Evolutionary conservation across 2,888 invertebrate species (phyloP).

Genomic region (Chalcis sispes): DNA sequence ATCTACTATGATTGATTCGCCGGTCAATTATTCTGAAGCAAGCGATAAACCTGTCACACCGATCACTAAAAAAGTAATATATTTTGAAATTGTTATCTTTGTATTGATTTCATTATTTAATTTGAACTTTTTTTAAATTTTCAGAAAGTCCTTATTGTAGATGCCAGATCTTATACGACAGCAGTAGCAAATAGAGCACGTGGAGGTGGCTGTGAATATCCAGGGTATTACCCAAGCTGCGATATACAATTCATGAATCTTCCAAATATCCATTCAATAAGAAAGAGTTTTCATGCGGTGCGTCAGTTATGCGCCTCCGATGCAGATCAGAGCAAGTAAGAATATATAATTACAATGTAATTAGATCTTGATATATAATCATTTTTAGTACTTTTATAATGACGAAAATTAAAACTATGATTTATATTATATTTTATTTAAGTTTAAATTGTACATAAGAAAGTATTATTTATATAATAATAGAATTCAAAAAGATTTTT

Average conservation of each 20-base stretch:
- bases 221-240: conserved; percentile 95
- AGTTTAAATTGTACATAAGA: too few species aligned
- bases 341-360: conserved; percentile 59
- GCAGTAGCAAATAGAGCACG: conserved; percentile 97
- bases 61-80: conserved; percentile 66
- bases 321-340: conserved; percentile 87
- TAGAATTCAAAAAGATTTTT: not conserved
- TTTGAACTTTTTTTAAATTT: not conserved
- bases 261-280: conserved; percentile 97
- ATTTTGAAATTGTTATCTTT: not conserved
- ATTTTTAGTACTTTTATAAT: not conserved
- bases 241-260: conserved; percentile 98
- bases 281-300: conserved; percentile 93
- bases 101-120: not conserved
- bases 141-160: conserved; percentile 90
- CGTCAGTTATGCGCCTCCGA: conserved; percentile 87
- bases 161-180: conserved; percentile 96
- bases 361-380: too few species aligned
- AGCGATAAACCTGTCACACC: conserved; percentile 65
- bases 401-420: too few species aligned
- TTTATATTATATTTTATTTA: too few species aligned
- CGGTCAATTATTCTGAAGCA: conserved; percentile 66
- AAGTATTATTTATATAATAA: not conserved
- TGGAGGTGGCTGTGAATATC: conserved; percentile 97
- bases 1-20: conserved; percentile 71